phyloP scores from a whole-genome alignment of 2,797 vertebrate genomes.

The Synanceia verrucosa region DNA sequence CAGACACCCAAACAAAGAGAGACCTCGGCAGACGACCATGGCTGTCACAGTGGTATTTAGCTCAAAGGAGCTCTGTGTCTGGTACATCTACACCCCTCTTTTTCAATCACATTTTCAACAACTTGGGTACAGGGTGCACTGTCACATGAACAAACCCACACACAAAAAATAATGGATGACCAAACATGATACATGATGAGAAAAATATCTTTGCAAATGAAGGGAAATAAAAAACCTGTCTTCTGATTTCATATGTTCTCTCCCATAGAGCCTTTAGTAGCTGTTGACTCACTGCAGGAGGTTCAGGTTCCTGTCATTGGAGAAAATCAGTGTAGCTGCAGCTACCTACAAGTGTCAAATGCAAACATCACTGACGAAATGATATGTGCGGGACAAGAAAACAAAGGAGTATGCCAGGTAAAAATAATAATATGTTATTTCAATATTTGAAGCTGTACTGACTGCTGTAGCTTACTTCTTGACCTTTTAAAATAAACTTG shows the following conservation, averaged over 20 bases:
- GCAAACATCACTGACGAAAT: slow-evolving; percentile 42
- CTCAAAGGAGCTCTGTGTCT: background rate
- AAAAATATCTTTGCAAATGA: background rate
- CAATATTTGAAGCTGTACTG: background rate
- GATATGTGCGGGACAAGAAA: slow-evolving; percentile 71
- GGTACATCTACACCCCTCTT: background rate
- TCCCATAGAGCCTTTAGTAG: slow-evolving; percentile 28
- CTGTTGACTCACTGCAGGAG: slow-evolving; percentile 63
- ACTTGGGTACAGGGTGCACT: no score
- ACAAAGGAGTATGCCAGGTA: slow-evolving; percentile 77
- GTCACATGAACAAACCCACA: background rate
- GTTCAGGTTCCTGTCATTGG: slow-evolving; percentile 73
- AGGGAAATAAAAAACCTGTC: background rate
- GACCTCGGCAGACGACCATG: no score
- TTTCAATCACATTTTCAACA: background rate
- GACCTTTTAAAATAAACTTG: background rate
- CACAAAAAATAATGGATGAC: background rate
- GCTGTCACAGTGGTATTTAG: background rate
- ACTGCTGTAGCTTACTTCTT: background rate
- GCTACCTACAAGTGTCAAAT: no score
- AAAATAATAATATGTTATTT: background rate
- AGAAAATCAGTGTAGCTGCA: slow-evolving; percentile 49
- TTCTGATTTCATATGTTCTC: background rate
- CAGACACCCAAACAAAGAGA: no score
- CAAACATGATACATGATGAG: background rate